Evolutionary conservation across 2,797 vertebrate species (phyloP).

Genomic region (Spondyliosoma cantharus): DNA sequence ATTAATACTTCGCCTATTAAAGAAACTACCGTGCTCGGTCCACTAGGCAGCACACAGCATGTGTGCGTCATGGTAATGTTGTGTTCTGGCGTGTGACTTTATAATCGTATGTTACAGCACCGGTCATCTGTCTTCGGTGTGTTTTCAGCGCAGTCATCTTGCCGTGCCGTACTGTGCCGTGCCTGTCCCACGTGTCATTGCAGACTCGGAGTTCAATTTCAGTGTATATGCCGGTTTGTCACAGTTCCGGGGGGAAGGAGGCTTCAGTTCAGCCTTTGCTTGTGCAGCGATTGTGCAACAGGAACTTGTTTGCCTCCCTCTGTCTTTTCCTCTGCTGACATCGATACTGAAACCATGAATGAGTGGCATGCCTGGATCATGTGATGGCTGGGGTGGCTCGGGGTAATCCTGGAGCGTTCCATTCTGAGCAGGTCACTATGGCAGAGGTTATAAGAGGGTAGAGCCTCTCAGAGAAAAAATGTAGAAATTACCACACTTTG

Average conservation of each 20-base stretch:
- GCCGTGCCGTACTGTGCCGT: neutral
- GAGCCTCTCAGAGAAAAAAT: conserved; percentile 23
- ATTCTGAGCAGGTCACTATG: conserved; percentile 63
- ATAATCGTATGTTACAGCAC: conserved; percentile 14
- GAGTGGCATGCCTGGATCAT: conserved; percentile 75
- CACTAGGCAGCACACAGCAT: conserved; percentile 1
- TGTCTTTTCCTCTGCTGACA: conserved; percentile 65
- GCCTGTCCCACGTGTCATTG: too few species aligned
- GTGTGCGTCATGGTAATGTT: neutral
- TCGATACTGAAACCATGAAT: conserved; percentile 75
- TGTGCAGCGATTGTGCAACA: conserved; percentile 66
- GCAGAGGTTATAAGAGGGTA: conserved; percentile 60
- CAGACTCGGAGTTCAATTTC: conserved; percentile 33
- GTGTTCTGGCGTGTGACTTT: conserved; percentile 14
- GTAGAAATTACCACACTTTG: conserved; percentile 15
- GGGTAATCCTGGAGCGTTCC: conserved; percentile 72
- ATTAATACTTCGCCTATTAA: conserved; percentile 9
- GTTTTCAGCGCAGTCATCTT: conserved; percentile 37
- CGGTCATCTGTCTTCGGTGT: conserved; percentile 36
- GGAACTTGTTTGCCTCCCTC: conserved; percentile 63
- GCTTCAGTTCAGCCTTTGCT: neutral
- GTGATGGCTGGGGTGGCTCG: conserved; percentile 65
- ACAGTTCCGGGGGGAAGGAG: neutral
- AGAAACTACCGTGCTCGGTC: conserved; percentile 1
- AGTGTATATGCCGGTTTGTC: conserved; percentile 12